A percentile compares a stretch with the other conserved stretches of the same genome.
These are phyloP conservation scores for Anoplophora glabripennis DNA, from an alignment of 1,140 invertebrate species.

Conservation along the genomic window DNA sequence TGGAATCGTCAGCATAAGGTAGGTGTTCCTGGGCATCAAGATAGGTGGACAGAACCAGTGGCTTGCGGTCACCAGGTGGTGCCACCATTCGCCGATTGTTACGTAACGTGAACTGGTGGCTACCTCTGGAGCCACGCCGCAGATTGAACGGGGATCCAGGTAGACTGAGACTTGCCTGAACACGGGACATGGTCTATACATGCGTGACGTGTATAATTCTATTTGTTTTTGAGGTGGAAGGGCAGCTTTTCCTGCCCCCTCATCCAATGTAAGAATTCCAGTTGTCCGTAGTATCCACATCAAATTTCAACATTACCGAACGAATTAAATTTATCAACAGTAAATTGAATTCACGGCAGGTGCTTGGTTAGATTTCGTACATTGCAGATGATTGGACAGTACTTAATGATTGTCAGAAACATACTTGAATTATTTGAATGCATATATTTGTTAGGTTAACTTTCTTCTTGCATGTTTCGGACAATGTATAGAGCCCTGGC, in stretches of 20 bases:
- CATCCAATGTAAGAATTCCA: too few species aligned
- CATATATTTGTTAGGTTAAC: too few species aligned
- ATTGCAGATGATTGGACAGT: neutral
- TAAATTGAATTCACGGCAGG: too few species aligned
- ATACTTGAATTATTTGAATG: too few species aligned
- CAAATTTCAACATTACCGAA: too few species aligned
- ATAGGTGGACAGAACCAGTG: constrained; percentile 90
- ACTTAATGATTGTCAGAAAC: neutral
- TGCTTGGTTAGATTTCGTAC: neutral
- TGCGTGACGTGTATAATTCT: constrained; percentile 32
- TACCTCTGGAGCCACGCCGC: constrained; percentile 81
- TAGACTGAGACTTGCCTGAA: constrained; percentile 90
- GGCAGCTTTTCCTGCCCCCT: too few species aligned
- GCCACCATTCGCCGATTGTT: constrained; percentile 67
- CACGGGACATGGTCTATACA: constrained; percentile 47
- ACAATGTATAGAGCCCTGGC: neutral
- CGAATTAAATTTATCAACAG: neutral
- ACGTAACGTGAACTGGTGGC: constrained; percentile 86
- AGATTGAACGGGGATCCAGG: constrained; percentile 95
- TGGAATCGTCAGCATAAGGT: constrained; percentile 96
- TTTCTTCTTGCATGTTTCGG: too few species aligned
- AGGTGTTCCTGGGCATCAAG: constrained; percentile 94
- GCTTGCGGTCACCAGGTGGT: constrained; percentile 81
- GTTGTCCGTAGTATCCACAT: too few species aligned
- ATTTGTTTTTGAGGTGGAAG: too few species aligned